Evolutionary conservation across 1,140 invertebrate species (phyloP).

Genomic region (Drepana arcuata): DNA sequence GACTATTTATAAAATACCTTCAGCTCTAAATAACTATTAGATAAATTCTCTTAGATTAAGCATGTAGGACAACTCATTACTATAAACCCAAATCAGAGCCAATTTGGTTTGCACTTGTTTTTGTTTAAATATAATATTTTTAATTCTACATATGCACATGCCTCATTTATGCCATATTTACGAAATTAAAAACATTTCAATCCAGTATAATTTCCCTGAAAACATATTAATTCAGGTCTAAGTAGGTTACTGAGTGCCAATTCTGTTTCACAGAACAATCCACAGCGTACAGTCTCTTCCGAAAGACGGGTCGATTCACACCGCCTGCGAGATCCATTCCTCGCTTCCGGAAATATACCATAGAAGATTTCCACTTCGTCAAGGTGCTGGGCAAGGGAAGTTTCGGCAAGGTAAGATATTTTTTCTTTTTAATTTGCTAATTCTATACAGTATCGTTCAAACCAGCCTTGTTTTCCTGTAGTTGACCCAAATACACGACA

Average conservation of each 20-base stretch:
- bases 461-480: conserved; percentile 25
- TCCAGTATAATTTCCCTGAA: conserved; percentile 2
- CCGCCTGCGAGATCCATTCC: conserved; percentile 88
- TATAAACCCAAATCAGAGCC: too few relatives aligned
- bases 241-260: too few relatives aligned
- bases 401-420: conserved; percentile 89
- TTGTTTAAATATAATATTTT: too few relatives aligned
- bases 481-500: conserved; percentile 36
- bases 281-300: conserved; percentile 76
- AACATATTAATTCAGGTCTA: not conserved
- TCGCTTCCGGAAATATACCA: conserved; percentile 88
- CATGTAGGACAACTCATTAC: too few relatives aligned
- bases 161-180: too few relatives aligned
- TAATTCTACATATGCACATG: too few relatives aligned
- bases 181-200: not conserved
- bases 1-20: too few relatives aligned
- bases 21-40: too few relatives aligned
- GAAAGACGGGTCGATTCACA: conserved; percentile 82
- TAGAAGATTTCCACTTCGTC: conserved; percentile 94
- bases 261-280: conserved; percentile 67
- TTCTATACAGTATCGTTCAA: too few relatives aligned
- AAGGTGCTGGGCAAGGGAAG: conserved; percentile 97
- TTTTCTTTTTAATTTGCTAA: too few relatives aligned
- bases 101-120: too few relatives aligned
- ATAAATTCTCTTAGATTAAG: too few relatives aligned